Conservation (phyloP, 2,797 vertebrate species). For the Pangasius larnaudii region DNA sequence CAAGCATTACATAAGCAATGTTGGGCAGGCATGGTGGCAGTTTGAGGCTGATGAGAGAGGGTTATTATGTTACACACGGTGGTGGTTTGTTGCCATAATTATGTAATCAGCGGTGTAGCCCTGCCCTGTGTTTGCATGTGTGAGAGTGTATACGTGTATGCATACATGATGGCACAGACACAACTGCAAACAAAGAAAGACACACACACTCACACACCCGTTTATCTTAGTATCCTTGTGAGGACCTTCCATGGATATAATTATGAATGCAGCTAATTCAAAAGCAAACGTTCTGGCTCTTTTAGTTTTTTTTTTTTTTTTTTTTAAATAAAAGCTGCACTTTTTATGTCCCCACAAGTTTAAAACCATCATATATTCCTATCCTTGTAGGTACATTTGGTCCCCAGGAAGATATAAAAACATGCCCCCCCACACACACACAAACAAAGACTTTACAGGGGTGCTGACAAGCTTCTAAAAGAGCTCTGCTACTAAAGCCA, state of each 20-base stretch:
- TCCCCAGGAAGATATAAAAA: background rate
- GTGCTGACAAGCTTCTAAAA: slow-evolving; percentile 20
- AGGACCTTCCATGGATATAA: background rate
- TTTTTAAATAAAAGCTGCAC: background rate
- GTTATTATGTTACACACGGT: slow-evolving; percentile 73
- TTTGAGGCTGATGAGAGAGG: slow-evolving; percentile 72
- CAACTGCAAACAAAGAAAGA: slow-evolving; percentile 7
- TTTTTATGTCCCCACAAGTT: background rate
- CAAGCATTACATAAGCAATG: slow-evolving; percentile 67
- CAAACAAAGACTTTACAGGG: background rate
- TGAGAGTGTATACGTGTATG: slow-evolving; percentile 27
- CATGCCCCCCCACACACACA: background rate
- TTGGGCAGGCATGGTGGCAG: slow-evolving; percentile 67
- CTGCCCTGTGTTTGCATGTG: slow-evolving; percentile 60
- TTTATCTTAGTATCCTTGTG: background rate
- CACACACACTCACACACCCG: background rate
- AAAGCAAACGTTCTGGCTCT: background rate
- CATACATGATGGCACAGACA: background rate
- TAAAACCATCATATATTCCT: background rate
- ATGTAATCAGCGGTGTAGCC: slow-evolving; percentile 71
- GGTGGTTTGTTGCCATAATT: slow-evolving; percentile 72
- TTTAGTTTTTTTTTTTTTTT: background rate
- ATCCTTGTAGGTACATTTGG: background rate
- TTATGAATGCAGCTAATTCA: background rate
- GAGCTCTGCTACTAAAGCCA: background rate